These are phyloP conservation scores for Ennomos erosarius DNA, from an alignment of 2,888 invertebrate species.

Conservation along the genomic window DNA sequence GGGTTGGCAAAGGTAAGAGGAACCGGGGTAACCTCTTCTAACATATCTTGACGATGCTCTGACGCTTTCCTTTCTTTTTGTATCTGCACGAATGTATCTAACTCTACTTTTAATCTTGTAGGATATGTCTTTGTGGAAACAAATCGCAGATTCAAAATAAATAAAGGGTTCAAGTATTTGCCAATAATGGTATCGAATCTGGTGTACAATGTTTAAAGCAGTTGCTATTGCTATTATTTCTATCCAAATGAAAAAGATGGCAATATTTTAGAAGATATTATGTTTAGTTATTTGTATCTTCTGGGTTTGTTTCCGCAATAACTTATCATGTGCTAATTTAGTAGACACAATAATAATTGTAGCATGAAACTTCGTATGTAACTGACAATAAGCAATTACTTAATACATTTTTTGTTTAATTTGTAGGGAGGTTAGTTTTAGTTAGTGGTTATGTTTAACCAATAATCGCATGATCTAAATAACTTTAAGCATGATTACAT, in stretches of 20 bases:
- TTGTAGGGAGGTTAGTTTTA: no score
- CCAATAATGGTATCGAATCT: not conserved
- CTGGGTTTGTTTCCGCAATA: slow-evolving; percentile 17
- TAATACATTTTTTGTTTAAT: no score
- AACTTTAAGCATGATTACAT: no score
- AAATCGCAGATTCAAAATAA: not conserved
- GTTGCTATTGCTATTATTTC: no score
- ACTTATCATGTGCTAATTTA: slow-evolving; percentile 15
- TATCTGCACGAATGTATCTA: slow-evolving; percentile 38
- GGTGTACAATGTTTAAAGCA: not conserved
- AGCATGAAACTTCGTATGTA: slow-evolving; percentile 10
- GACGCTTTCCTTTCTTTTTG: slow-evolving; percentile 27
- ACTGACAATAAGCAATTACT: not conserved
- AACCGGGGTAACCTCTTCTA: slow-evolving; percentile 38
- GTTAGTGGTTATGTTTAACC: no score
- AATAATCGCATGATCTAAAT: no score
- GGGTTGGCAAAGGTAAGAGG: no score
- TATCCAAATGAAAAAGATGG: no score
- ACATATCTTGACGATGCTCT: slow-evolving; percentile 45
- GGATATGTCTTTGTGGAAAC: slow-evolving; percentile 15
- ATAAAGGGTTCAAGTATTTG: no score
- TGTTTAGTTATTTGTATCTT: not conserved
- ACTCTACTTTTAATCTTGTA: slow-evolving; percentile 17
- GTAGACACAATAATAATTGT: slow-evolving; percentile 2
- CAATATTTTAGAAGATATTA: no score